Conservation (phyloP, 1,140 invertebrate species). For the Asbolus verrucosus region DNA sequence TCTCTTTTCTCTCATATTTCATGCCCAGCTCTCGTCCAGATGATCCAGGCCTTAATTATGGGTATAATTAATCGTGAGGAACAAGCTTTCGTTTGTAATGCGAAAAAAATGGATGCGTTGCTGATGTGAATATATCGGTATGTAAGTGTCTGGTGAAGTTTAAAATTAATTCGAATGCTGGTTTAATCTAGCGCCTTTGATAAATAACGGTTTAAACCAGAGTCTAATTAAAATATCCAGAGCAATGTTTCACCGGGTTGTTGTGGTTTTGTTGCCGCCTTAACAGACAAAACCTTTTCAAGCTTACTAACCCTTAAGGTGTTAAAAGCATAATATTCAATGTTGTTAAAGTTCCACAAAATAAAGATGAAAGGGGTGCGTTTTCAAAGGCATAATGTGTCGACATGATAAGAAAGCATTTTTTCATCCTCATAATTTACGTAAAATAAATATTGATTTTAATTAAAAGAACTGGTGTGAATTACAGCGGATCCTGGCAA, state of each 20-base stretch:
- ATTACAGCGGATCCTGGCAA: neutral
- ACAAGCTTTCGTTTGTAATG: too few species aligned
- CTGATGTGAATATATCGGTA: too few species aligned
- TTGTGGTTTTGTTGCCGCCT: conserved; percentile 33
- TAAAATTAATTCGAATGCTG: conserved; percentile 32
- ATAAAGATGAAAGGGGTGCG: too few species aligned
- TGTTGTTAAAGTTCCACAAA: neutral
- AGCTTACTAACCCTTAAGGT: neutral
- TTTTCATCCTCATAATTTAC: neutral
- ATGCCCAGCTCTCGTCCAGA: too few species aligned
- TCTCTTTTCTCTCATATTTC: too few species aligned
- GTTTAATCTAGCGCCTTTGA: conserved; percentile 37
- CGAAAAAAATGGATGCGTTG: too few species aligned
- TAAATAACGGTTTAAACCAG: conserved; percentile 38
- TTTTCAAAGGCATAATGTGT: too few species aligned
- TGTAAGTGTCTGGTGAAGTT: conserved; percentile 20
- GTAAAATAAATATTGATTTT: neutral
- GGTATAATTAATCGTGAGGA: too few species aligned
- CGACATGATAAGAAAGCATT: too few species aligned
- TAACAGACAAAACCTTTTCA: conserved; percentile 14
- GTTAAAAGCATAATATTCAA: conserved; percentile 7
- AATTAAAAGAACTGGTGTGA: neutral
- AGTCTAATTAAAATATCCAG: conserved; percentile 39
- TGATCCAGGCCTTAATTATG: too few species aligned
- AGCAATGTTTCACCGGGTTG: conserved; percentile 25